Base-by-base conservation (phyloP, 64 coral and sea anemone genomes). In the Hydrozoanthus tunicans region DNA sequence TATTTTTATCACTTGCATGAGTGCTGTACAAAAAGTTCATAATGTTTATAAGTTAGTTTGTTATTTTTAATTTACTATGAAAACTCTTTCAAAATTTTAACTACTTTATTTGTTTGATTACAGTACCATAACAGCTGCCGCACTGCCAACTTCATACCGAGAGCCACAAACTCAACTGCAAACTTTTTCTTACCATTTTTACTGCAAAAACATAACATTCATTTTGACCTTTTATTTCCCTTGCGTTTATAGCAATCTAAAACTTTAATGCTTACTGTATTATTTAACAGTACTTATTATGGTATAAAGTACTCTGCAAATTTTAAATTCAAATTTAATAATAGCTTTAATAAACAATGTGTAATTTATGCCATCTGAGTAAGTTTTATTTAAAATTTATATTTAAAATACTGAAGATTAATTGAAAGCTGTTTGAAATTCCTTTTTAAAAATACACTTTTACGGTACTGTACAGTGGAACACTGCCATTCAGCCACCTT, bases 131-230 rank as follows among this genome's bases (percentile, higher is more conserved):
- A 88, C 69, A 88, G 69, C 56, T 73, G 68, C 26, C 84, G 68
- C 24, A 88, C 84, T 61, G 84, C 84, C 84, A 88, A 56, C 56
- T 88, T 88, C 84, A 88, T 75, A 74, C 84, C 84, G 27, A 88
- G 84, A 26, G 84, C 84, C 54, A 88, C 84, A 88, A 88, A 88
- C 69, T 88, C 68, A 73, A 88, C 84, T 75, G 84, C 84, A 88
- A 88, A 88, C 66, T 56, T 88, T 55, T 75, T 88, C 74, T 74
- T 88, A 88, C 56, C 69, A 88, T 88, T 82, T 64, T 61, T 88
- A 88, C 84, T 88, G 84, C n/a, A 88, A 60, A 55, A 88, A 88
- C 55, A 56, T 14, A 51, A 26, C 17, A 26, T 79, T 51, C 11
- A 14, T 58, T 26, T 56, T 59, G 24, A 71, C 53, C 59, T 58